phyloP scores from a whole-genome alignment of 2,888 invertebrate genomes.

The Microctonus aethiopoides region DNA sequence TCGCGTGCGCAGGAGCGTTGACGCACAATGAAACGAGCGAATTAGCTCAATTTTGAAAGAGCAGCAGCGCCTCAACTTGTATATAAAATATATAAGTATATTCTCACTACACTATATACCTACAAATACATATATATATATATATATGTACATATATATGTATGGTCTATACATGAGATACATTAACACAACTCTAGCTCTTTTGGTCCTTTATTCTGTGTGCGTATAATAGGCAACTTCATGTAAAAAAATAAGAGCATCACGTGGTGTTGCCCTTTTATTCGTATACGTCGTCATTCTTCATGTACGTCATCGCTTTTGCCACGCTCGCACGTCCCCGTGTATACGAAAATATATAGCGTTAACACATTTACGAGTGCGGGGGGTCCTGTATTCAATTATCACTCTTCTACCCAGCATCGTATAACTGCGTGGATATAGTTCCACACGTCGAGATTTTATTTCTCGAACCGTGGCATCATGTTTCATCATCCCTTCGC shows the following conservation, averaged over 20 bases:
- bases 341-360: conserved; percentile 5
- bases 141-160: background rate
- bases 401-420: conserved; percentile 8
- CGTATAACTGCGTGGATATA: background rate
- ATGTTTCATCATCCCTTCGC: background rate
- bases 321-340: background rate
- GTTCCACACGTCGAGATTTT: background rate
- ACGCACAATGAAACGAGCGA: conserved; percentile 20
- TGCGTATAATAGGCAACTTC: background rate
- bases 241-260: background rate
- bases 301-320: background rate
- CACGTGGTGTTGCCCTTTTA: background rate
- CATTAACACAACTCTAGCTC: background rate
- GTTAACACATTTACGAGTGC: background rate
- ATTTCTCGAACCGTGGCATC: background rate
- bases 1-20: conserved; percentile 11
- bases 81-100: background rate
- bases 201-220: background rate
- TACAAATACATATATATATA: background rate
- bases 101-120: background rate
- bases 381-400: conserved; percentile 15
- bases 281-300: conserved; percentile 4
- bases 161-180: background rate
- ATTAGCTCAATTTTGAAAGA: conserved; percentile 29
- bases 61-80: background rate